A percentile compares a stretch with the other conserved stretches of the same genome.
These are phyloP conservation scores for Pelecanus crispus DNA, from an alignment of 2,113 vertebrate species.

Conservation along the genomic window DNA sequence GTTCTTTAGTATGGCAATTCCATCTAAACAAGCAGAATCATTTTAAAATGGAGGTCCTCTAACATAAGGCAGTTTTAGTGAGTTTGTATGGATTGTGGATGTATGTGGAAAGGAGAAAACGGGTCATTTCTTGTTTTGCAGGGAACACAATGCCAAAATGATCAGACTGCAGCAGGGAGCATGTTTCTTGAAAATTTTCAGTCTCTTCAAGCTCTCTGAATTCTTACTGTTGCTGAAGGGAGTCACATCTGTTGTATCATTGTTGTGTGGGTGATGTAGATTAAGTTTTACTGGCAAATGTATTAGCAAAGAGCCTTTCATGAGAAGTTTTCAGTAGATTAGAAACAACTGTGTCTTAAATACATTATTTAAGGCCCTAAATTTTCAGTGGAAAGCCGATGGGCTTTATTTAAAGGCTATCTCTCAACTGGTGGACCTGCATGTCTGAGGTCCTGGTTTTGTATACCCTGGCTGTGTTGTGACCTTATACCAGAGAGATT, in stretches of 20 bases:
- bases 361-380: not conserved
- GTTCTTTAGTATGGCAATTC: not conserved
- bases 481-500: not conserved
- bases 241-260: not conserved
- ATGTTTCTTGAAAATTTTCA: not conserved
- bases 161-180: not conserved
- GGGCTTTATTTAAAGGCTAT: not conserved
- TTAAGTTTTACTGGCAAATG: not conserved
- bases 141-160: not conserved
- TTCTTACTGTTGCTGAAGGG: not conserved
- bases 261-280: not conserved
- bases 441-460: not conserved
- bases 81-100: not conserved
- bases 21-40: not conserved
- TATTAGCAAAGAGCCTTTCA: not conserved
- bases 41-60: not conserved
- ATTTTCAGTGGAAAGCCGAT: not conserved
- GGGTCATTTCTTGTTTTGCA: not conserved
- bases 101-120: not conserved
- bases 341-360: not conserved
- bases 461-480: not conserved
- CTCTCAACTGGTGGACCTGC: not conserved
- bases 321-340: not conserved
- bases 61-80: not conserved
- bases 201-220: not conserved